A percentile compares a stretch with the other conserved stretches of the same genome.
Conservation (phyloP, 2,113 vertebrate species). For the Thryonomys swinderianus region DNA sequence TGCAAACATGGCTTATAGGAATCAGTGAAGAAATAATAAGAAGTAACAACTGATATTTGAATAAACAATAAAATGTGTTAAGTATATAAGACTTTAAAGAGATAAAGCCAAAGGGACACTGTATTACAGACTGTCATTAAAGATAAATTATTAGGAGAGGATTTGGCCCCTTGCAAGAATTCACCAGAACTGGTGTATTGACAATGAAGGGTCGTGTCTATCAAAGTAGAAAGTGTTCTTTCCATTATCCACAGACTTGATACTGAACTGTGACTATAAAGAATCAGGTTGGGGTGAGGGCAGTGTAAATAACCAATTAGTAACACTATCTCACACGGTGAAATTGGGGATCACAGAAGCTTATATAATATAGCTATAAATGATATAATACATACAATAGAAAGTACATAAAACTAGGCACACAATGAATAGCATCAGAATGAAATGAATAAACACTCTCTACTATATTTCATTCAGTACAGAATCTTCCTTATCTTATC, state of each 20-base stretch:
- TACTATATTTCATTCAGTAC: not conserved
- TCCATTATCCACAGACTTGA: not conserved
- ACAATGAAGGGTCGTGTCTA: not conserved
- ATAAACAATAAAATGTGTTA: not conserved
- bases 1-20: too few relatives aligned
- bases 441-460: not conserved
- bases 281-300: not conserved
- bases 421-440: not conserved
- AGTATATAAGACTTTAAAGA: not conserved
- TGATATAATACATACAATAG: too few relatives aligned
- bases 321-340: not conserved
- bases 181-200: not conserved
- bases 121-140: not conserved
- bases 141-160: not conserved
- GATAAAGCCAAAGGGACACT: not conserved
- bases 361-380: not conserved
- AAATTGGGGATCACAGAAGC: not conserved
- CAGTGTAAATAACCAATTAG: not conserved
- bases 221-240: not conserved
- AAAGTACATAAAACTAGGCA: not conserved
- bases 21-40: not conserved
- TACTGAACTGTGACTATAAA: not conserved
- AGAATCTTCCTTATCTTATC: not conserved
- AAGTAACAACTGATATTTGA: not conserved
- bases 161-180: not conserved